These are phyloP conservation scores for Propithecus coquereli DNA, from an alignment of 2,113 vertebrate genomes.

Conservation along the genomic window DNA sequence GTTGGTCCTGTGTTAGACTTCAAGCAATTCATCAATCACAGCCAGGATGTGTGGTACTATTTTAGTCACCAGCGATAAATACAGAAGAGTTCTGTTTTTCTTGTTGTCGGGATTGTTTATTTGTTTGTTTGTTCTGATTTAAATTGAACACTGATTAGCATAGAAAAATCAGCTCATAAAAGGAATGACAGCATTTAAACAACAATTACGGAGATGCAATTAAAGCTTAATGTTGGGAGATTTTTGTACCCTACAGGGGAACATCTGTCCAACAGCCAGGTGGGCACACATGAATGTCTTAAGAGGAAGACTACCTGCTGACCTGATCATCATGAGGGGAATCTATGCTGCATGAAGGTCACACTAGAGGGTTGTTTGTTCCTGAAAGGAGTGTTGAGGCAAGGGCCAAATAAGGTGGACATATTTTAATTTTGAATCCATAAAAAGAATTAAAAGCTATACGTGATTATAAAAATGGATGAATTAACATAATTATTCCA, in stretches of 20 bases:
- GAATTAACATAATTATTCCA: slow-evolving; percentile 70
- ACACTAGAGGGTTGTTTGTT: not conserved
- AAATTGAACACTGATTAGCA: slow-evolving; percentile 64
- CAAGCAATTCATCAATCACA: slow-evolving; percentile 15
- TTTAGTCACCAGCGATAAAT: slow-evolving; percentile 48
- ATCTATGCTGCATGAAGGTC: not conserved
- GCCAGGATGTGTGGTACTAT: not conserved
- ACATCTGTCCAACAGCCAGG: slow-evolving; percentile 56
- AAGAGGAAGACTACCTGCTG: not conserved
- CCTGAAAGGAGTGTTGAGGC: not conserved
- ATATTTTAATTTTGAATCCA: slow-evolving; percentile 48
- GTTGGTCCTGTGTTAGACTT: not conserved
- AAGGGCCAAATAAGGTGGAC: not conserved
- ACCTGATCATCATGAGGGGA: not conserved
- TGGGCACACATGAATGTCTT: not conserved
- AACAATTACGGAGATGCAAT: slow-evolving; percentile 58
- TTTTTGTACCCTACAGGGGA: slow-evolving; percentile 32
- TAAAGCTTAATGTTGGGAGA: slow-evolving; percentile 55
- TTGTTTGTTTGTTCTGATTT: slow-evolving; percentile 51
- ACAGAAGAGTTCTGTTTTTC: not conserved
- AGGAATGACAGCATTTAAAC: slow-evolving; percentile 47
- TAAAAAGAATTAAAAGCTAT: slow-evolving; percentile 61
- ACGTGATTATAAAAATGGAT: slow-evolving; percentile 55
- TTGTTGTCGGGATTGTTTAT: slow-evolving; percentile 48
- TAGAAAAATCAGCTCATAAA: slow-evolving; percentile 59